Evolutionary conservation across 2,797 vertebrate species (phyloP).

Genomic region (Falco rusticolus): DNA sequence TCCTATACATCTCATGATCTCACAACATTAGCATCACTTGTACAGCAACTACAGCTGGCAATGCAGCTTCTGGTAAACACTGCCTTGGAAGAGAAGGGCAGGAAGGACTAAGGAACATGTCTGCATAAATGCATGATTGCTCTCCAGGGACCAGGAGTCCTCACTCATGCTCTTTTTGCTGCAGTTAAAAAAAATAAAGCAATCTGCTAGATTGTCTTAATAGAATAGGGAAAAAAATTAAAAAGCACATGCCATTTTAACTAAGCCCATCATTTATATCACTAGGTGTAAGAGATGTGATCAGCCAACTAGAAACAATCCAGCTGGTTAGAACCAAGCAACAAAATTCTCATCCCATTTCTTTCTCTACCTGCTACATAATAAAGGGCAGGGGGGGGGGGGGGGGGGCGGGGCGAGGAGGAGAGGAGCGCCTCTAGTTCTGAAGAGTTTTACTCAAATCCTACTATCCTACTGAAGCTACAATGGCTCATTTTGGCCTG

Average conservation of each 20-base stretch:
- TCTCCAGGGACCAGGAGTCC: neutral
- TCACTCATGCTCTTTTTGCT: neutral
- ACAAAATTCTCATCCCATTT: constrained; percentile 39
- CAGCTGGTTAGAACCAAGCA: constrained; percentile 28
- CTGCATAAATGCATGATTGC: neutral
- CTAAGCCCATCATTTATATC: constrained; percentile 49
- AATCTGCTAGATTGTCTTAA: constrained; percentile 43
- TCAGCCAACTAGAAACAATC: constrained; percentile 58
- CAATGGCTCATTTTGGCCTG: neutral
- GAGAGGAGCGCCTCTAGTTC: neutral
- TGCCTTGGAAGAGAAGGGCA: neutral
- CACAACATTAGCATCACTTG: neutral
- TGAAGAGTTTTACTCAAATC: neutral
- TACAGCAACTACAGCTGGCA: neutral
- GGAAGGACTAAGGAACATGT: neutral
- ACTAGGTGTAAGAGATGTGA: neutral
- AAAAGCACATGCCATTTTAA: constrained; percentile 19
- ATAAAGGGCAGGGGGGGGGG: rapidly evolving
- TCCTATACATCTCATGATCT: neutral
- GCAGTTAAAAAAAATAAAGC: constrained; percentile 50
- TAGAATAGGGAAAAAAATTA: constrained; percentile 42
- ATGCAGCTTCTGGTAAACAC: neutral
- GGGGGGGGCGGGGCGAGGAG: rapidly evolving
- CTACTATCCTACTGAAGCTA: neutral
- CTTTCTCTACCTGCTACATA: neutral